These are phyloP conservation scores for Charadrius vociferus DNA, from an alignment of 2,113 vertebrate species.

Conservation along the genomic window DNA sequence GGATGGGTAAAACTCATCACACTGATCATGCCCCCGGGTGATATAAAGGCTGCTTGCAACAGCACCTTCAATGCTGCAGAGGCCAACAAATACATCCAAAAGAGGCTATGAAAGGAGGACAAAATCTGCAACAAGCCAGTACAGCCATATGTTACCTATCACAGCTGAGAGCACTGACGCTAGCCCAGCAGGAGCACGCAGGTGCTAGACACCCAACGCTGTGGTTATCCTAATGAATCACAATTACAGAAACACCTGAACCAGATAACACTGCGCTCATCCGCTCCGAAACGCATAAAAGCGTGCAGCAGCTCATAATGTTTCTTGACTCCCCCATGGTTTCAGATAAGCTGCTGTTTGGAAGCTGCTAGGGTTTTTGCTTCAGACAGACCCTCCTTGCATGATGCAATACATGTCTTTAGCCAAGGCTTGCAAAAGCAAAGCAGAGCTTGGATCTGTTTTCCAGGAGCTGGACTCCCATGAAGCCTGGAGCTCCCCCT, in stretches of 20 bases:
- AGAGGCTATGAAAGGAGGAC: not conserved
- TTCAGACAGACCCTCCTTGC: not conserved
- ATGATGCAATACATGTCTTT: rapidly evolving
- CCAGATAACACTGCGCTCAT: not conserved
- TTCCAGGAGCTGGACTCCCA: not conserved
- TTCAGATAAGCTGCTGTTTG: not conserved
- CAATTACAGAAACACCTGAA: not conserved
- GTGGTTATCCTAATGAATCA: not conserved
- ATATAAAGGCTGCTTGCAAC: not conserved
- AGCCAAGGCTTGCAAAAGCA: not conserved
- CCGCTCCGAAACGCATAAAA: not conserved
- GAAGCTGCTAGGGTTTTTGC: not conserved
- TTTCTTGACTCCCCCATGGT: not conserved
- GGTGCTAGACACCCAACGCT: not conserved
- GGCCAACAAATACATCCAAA: not conserved
- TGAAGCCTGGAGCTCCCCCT: not conserved
- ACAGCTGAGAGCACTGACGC: not conserved
- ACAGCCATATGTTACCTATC: not conserved
- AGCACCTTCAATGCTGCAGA: not conserved
- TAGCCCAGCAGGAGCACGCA: not conserved
- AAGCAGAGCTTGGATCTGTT: not conserved
- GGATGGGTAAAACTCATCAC: not conserved
- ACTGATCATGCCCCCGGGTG: not conserved
- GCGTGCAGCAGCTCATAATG: not conserved
- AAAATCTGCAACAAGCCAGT: not conserved